Percentiles rank a stretch among this genome's conserved stretches.
phyloP scores from a whole-genome alignment of 2,113 vertebrate genomes.

The Xyrauchen texanus region DNA sequence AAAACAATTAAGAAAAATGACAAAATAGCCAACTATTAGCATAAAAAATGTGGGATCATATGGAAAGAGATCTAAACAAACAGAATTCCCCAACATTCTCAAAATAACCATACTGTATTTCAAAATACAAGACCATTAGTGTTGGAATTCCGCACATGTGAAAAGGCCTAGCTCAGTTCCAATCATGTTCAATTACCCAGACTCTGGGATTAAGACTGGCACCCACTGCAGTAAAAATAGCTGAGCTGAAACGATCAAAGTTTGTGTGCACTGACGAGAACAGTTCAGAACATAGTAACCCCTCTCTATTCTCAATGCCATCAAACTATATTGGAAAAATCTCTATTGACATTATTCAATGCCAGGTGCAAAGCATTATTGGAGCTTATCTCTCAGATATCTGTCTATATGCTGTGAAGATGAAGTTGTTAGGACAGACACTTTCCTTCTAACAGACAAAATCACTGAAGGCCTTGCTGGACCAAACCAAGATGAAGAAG shows the following conservation, averaged over 20 bases:
- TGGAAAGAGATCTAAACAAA: not conserved
- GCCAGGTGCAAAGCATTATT: conserved; percentile 31
- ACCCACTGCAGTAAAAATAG: not conserved
- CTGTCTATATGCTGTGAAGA: conserved; percentile 1
- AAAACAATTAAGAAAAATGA: too few relatives aligned
- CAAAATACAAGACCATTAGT: not conserved
- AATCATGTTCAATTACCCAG: not conserved
- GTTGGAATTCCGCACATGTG: not conserved
- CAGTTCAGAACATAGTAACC: not conserved
- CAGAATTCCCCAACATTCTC: not conserved
- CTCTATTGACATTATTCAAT: not conserved
- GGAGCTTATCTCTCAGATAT: not conserved
- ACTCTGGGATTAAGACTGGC: not conserved
- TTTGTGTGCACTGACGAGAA: not conserved
- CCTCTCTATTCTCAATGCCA: not conserved
- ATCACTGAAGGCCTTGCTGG: not conserved
- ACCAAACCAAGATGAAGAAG: conserved; percentile 81
- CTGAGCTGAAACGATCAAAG: not conserved
- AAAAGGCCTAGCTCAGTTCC: not conserved
- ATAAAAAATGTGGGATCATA: not conserved
- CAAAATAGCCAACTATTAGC: not conserved
- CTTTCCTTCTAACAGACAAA: not conserved
- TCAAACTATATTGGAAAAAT: not conserved
- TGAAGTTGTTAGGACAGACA: conserved; percentile 8
- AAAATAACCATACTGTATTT: not conserved